These are phyloP conservation scores for Erpobdella octoculata DNA, from an alignment of 2,888 invertebrate genomes.

Conservation along the genomic window DNA sequence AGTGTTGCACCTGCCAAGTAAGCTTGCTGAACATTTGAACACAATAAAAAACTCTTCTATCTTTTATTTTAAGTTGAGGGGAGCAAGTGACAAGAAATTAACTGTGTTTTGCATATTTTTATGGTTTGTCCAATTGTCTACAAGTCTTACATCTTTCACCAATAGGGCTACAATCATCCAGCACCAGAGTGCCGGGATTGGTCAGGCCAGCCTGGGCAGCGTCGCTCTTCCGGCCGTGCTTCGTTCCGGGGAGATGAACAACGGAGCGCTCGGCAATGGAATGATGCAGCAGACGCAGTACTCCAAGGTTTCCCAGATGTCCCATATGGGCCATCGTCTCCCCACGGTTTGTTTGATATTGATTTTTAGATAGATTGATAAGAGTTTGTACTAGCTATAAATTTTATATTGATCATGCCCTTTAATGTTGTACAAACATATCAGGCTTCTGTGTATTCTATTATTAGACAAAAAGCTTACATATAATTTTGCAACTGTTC, in stretches of 20 bases:
- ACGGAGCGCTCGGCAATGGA: constrained; percentile 56
- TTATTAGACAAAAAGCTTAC: too few species aligned
- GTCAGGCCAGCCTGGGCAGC: constrained; percentile 78
- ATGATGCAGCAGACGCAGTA: constrained; percentile 83
- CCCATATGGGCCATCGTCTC: constrained; percentile 23
- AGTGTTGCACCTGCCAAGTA: constrained; percentile 88
- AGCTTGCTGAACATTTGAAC: neutral
- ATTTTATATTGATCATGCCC: too few species aligned
- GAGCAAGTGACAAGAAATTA: too few species aligned
- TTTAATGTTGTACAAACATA: too few species aligned
- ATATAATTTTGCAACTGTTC: too few species aligned
- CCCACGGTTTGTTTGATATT: constrained; percentile 54
- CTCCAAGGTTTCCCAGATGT: constrained; percentile 25
- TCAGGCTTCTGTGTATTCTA: neutral
- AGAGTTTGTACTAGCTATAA: too few species aligned
- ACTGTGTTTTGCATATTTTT: too few species aligned
- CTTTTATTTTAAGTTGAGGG: neutral
- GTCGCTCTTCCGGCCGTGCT: constrained; percentile 89
- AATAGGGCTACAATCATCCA: constrained; percentile 50
- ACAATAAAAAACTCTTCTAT: neutral
- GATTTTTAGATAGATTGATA: too few species aligned
- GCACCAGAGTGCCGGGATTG: constrained; percentile 65
- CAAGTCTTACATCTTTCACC: neutral
- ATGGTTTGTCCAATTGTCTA: too few species aligned
- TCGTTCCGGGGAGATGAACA: constrained; percentile 76